A percentile compares a stretch with the other conserved stretches of the same genome.
phyloP scores from a whole-genome alignment of 30 jellyfish, hydroid and myxozoan species.

The Hydra vulgaris region DNA sequence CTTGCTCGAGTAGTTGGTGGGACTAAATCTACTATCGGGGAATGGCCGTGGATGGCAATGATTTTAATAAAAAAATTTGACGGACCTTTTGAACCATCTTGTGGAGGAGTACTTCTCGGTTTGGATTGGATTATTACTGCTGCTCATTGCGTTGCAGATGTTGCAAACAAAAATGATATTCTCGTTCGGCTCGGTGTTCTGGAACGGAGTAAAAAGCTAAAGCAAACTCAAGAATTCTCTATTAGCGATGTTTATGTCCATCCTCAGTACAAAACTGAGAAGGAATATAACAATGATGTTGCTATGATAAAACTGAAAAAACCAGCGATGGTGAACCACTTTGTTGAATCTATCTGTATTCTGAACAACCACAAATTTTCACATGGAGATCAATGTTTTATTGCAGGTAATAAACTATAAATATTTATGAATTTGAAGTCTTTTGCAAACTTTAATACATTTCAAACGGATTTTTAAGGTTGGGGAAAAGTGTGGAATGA shows the following conservation, averaged over 20 bases:
- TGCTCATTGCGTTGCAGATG: conserved; percentile 56
- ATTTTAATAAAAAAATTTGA: neutral
- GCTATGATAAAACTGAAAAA: conserved; percentile 38
- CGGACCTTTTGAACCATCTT: conserved; percentile 5
- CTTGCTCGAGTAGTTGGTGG: conserved; percentile 44
- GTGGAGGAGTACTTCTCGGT: conserved; percentile 46
- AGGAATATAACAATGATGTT: conserved; percentile 23
- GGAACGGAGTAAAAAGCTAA: neutral
- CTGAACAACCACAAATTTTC: neutral
- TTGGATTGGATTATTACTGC: conserved; percentile 56
- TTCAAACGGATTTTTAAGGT: conserved; percentile 19
- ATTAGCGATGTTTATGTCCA: conserved; percentile 30
- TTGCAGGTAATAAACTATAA: conserved; percentile 43
- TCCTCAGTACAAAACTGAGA: conserved; percentile 27
- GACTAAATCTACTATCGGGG: conserved; percentile 31
- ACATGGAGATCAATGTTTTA: conserved; percentile 32
- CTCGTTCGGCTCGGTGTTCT: conserved; percentile 2
- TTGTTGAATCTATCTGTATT: conserved; percentile 32
- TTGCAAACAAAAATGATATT: conserved; percentile 14
- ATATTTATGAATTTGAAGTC: too few relatives aligned
- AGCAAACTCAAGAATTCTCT: neutral
- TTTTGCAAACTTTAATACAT: neutral
- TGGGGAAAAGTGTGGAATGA: conserved; percentile 47
- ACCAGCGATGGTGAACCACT: conserved; percentile 28
- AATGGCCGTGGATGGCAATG: conserved; percentile 81